Percentiles rank a stretch among this genome's conserved stretches.
These are phyloP conservation scores for Luffia ferchaultella DNA, from an alignment of 2,888 invertebrate species.

Conservation along the genomic window DNA sequence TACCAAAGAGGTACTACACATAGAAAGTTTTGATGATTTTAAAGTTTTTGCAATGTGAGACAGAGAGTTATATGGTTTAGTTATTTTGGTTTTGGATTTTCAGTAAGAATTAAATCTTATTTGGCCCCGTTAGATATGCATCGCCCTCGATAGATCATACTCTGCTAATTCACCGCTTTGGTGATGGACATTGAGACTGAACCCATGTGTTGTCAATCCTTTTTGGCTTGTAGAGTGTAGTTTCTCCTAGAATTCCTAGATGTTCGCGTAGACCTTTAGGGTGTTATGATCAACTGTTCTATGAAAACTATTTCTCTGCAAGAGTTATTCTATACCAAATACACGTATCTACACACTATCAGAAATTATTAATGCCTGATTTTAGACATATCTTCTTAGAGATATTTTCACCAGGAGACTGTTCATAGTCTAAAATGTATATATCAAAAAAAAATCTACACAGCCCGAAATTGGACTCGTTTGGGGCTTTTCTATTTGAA, in stretches of 20 bases:
- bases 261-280: constrained; percentile 64
- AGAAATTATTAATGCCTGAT: constrained; percentile 52
- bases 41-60: constrained; percentile 64
- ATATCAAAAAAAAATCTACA: constrained; percentile 47
- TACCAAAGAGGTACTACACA: constrained; percentile 87
- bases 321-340: constrained; percentile 51
- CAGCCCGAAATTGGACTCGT: constrained; percentile 51
- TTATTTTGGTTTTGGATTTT: constrained; percentile 50
- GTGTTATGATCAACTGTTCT: constrained; percentile 63
- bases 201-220: constrained; percentile 54
- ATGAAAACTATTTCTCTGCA: constrained; percentile 60
- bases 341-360: constrained; percentile 47
- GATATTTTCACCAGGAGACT: constrained; percentile 43
- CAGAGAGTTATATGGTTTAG: constrained; percentile 65
- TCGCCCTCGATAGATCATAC: constrained; percentile 57
- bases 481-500: constrained; percentile 53
- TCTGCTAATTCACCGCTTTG: neutral
- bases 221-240: constrained; percentile 64
- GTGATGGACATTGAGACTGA: constrained; percentile 26
- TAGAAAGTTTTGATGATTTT: constrained; percentile 66
- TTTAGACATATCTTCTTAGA: constrained; percentile 61
- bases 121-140: constrained; percentile 69
- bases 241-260: constrained; percentile 60
- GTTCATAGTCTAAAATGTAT: constrained; percentile 53
- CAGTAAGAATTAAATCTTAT: constrained; percentile 65